Evolutionary conservation across 2,888 invertebrate species (phyloP).

Genomic region (Tuberolachnus salignus): DNA sequence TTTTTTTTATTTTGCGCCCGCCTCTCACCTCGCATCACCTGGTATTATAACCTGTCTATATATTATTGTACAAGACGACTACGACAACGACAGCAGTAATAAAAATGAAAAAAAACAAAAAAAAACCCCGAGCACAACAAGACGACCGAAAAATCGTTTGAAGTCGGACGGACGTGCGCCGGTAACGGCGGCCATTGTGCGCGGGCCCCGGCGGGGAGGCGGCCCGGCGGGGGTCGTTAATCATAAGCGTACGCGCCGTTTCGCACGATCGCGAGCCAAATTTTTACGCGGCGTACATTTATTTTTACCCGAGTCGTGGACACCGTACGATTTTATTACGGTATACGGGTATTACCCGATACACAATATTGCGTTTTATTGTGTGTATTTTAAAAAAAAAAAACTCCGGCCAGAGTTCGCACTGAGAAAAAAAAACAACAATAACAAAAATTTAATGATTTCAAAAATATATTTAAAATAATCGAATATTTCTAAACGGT

Average conservation of each 20-base stretch:
- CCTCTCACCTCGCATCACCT: too few species aligned
- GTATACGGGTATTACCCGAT: too few species aligned
- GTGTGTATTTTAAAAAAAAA: not conserved
- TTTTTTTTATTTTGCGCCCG: not conserved
- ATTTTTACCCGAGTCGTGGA: slow-evolving; percentile 35
- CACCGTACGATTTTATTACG: too few species aligned
- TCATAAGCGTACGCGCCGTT: slow-evolving; percentile 20
- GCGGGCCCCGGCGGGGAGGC: too few species aligned
- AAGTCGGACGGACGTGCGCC: not conserved
- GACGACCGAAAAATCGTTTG: not conserved
- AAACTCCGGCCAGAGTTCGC: too few species aligned
- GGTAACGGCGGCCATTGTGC: not conserved
- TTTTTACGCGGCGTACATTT: slow-evolving; percentile 9
- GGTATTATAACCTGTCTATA: too few species aligned
- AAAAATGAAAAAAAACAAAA: not conserved
- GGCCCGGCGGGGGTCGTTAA: slow-evolving; percentile 5
- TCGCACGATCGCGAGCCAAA: slow-evolving; percentile 42
- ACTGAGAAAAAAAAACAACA: too few species aligned
- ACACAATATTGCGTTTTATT: not conserved
- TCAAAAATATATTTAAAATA: too few species aligned
- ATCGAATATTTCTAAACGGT: too few species aligned
- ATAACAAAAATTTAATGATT: too few species aligned
- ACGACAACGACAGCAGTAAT: too few species aligned
- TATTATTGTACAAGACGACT: not conserved
- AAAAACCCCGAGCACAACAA: not conserved